Conservation (phyloP, 2,113 vertebrate genomes). For the Peromyscus maniculatus region DNA sequence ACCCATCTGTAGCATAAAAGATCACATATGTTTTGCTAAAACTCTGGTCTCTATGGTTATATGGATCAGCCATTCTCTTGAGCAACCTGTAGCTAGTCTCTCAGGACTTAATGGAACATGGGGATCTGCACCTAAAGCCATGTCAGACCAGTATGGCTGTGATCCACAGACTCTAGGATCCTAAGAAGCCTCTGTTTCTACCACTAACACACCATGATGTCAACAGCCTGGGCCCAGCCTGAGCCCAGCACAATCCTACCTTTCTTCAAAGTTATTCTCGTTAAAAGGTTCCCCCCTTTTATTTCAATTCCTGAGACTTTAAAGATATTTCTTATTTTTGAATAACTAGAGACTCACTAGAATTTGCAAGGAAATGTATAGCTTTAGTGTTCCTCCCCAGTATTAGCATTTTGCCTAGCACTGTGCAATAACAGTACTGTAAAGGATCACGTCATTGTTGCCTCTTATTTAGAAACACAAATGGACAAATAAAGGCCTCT, state of each 20-base stretch:
- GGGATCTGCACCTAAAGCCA: too few species aligned
- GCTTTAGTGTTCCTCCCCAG: neutral
- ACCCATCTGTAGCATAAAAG: neutral
- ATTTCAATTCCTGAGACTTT: neutral
- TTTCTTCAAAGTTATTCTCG: neutral
- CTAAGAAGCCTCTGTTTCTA: neutral
- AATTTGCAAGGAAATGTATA: neutral
- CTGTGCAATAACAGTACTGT: too few species aligned
- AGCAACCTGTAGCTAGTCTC: neutral
- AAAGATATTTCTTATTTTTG: neutral
- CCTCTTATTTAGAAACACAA: slow-evolving; percentile 20
- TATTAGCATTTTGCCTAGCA: neutral
- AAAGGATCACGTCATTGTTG: neutral
- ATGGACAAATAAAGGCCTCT: neutral
- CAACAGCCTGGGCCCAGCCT: neutral
- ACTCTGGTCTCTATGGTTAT: neutral
- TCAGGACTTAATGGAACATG: neutral
- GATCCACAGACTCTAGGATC: too few species aligned
- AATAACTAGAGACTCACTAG: neutral
- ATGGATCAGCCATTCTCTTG: neutral
- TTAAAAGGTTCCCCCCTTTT: neutral
- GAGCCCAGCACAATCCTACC: neutral
- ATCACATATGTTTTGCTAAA: neutral
- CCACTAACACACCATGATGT: neutral
- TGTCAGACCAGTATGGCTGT: neutral